Percentiles rank a stretch among this genome's conserved stretches.
Conservation (phyloP, 2,888 invertebrate species). For the Prenolepis imparis region DNA sequence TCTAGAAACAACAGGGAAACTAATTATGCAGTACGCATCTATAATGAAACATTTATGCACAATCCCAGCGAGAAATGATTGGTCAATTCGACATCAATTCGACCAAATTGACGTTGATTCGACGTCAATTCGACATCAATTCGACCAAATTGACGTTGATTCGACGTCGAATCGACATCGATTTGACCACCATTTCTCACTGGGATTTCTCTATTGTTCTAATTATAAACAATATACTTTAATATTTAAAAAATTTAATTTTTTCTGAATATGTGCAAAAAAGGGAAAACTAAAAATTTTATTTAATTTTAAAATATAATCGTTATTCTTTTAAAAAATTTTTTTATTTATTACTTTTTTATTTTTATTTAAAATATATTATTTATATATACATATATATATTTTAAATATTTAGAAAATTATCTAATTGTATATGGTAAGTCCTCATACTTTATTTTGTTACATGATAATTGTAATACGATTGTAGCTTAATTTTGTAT, state of each 20-base stretch:
- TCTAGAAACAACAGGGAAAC: background rate
- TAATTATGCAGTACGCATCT: background rate
- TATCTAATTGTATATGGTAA: background rate
- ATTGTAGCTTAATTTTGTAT: background rate
- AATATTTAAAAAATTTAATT: background rate
- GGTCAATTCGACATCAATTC: no score
- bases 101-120: no score
- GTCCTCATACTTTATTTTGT: background rate
- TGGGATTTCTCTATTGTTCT: background rate
- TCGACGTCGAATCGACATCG: no score
- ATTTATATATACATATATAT: background rate
- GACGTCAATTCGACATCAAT: no score
- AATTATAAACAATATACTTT: background rate
- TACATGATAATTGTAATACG: background rate
- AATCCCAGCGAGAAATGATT: no score
- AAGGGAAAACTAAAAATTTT: background rate
- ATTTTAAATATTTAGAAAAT: background rate
- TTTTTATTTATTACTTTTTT: background rate
- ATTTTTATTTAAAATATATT: conserved; percentile 13
- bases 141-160: no score
- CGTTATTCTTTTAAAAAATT: background rate
- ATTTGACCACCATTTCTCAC: no score
- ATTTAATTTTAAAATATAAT: background rate
- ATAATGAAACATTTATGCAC: background rate
- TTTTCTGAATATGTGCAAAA: background rate